Conservation (phyloP, 64 coral and sea anemone genomes). For the Pocillopora verrucosa region DNA sequence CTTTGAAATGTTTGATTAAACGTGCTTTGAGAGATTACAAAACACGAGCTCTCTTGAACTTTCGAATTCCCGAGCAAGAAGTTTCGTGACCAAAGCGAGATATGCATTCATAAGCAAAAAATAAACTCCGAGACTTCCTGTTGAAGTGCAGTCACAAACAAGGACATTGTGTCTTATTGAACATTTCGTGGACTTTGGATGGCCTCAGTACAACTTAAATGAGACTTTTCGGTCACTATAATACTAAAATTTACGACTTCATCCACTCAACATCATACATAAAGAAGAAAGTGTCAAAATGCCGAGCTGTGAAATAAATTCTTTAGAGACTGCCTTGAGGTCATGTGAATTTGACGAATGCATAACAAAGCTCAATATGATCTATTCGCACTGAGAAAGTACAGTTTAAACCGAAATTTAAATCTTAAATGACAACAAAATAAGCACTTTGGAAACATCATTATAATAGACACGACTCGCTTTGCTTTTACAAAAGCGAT, state of each 20-base stretch:
- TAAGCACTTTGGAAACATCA: background rate
- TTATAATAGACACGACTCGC: background rate
- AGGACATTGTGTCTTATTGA: background rate
- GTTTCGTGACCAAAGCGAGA: constrained; percentile 32
- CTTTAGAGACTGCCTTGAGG: background rate
- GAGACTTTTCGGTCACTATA: background rate
- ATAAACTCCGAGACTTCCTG: constrained; percentile 27
- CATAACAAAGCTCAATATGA: constrained; percentile 53
- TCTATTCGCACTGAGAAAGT: constrained; percentile 7
- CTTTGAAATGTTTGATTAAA: background rate
- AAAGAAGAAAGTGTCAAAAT: background rate
- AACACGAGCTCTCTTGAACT: background rate
- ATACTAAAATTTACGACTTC: background rate
- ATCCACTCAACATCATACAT: background rate
- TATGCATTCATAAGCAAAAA: constrained; percentile 26
- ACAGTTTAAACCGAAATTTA: constrained; percentile 28
- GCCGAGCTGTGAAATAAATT: constrained; percentile 3
- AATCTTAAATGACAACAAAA: constrained; percentile 20
- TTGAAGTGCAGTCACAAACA: constrained; percentile 5
- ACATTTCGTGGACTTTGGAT: constrained; percentile 9
- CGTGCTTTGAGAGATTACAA: background rate
- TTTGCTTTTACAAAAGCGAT: background rate
- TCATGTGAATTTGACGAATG: constrained; percentile 44
- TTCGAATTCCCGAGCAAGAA: constrained; percentile 27
- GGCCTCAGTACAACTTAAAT: background rate